phyloP scores from a whole-genome alignment of 2,888 invertebrate species.

The Nomada ferruginata region DNA sequence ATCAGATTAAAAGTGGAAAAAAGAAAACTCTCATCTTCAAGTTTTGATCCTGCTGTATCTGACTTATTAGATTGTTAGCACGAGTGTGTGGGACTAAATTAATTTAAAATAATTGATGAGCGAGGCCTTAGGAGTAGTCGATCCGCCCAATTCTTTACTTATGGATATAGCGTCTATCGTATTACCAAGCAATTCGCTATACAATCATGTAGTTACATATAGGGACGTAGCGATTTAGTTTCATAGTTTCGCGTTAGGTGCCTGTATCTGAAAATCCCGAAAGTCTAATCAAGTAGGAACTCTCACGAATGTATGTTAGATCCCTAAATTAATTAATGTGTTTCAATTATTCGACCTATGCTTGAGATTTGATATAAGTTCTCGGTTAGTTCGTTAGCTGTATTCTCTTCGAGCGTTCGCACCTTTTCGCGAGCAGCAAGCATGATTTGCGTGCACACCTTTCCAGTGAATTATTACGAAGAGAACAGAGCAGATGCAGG shows the following conservation, averaged over 20 bases:
- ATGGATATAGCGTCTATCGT: slow-evolving; percentile 67
- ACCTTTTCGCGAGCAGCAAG: background rate
- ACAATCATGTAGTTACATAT: slow-evolving; percentile 55
- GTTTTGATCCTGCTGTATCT: slow-evolving; percentile 71
- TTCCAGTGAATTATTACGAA: background rate
- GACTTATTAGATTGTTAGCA: slow-evolving; percentile 75
- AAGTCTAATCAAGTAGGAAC: slow-evolving; percentile 65
- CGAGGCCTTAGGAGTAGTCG: slow-evolving; percentile 84
- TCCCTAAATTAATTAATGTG: slow-evolving; percentile 40
- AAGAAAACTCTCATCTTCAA: slow-evolving; percentile 24
- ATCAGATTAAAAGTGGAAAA: slow-evolving; percentile 64
- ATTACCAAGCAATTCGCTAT: slow-evolving; percentile 72
- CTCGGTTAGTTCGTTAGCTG: background rate
- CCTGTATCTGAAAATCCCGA: slow-evolving; percentile 69
- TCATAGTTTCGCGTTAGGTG: slow-evolving; percentile 75
- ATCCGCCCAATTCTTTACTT: slow-evolving; percentile 83
- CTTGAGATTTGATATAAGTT: slow-evolving; percentile 5
- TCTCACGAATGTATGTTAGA: slow-evolving; percentile 57
- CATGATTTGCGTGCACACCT: slow-evolving; percentile 11
- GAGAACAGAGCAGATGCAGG: slow-evolving; percentile 46
- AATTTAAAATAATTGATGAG: slow-evolving; percentile 77
- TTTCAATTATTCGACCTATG: background rate
- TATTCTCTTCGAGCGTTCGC: background rate
- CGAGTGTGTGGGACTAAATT: slow-evolving; percentile 81
- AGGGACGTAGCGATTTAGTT: slow-evolving; percentile 76